phyloP scores from a whole-genome alignment of 1,140 invertebrate species.

The Asbolus verrucosus region DNA sequence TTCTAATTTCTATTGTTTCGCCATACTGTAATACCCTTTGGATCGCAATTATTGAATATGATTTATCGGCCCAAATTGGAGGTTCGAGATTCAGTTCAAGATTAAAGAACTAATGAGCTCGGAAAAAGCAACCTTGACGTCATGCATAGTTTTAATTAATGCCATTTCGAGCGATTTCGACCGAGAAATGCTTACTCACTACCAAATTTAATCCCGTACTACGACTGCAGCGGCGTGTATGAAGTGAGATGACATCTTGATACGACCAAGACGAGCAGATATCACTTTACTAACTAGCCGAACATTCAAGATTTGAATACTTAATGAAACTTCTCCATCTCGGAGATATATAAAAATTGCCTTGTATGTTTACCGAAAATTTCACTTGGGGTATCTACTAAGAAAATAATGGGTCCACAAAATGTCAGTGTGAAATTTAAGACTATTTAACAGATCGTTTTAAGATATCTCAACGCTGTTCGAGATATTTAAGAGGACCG shows the following conservation, averaged over 20 bases:
- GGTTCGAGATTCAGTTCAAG: constrained; percentile 7
- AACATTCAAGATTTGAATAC: constrained; percentile 48
- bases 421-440: constrained; percentile 53
- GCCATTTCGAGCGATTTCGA: constrained; percentile 27
- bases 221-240: constrained; percentile 46
- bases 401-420: constrained; percentile 41
- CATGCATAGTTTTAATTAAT: constrained; percentile 30
- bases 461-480: constrained; percentile 44
- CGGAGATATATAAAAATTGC: background rate
- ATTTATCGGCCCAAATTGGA: constrained; percentile 24
- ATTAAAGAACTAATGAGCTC: constrained; percentile 24
- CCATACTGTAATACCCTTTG: background rate
- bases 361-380: background rate
- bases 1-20: constrained; percentile 38
- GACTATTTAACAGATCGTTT: constrained; percentile 47
- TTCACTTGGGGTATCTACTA: background rate
- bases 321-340: constrained; percentile 35
- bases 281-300: constrained; percentile 49
- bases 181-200: constrained; percentile 39
- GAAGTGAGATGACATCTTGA: constrained; percentile 49
- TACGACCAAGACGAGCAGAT: constrained; percentile 47
- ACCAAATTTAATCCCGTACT: constrained; percentile 10
- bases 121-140: constrained; percentile 24
- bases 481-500: constrained; percentile 49
- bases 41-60: constrained; percentile 19